Evolutionary conservation across 2,113 vertebrate species (phyloP).

Genomic region (Ceyx cyanopectus): DNA sequence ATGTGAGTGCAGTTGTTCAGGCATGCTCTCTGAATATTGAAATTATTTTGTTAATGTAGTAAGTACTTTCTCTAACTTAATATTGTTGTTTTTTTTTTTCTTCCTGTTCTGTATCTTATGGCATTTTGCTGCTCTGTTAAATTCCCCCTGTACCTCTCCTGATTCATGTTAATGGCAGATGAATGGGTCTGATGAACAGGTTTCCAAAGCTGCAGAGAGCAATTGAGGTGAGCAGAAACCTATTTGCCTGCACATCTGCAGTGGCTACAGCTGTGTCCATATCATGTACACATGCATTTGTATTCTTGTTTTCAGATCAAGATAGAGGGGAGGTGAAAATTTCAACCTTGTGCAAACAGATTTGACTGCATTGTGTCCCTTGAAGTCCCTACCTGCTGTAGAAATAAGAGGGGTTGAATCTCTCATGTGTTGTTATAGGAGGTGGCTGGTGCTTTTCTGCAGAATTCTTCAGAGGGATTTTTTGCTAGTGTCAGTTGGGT

Average conservation of each 20-base stretch:
- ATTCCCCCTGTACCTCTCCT: background rate
- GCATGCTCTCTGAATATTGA: background rate
- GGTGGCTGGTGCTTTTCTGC: background rate
- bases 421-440: fast-evolving
- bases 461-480: background rate
- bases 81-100: background rate
- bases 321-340: background rate
- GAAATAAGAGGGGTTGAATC: background rate
- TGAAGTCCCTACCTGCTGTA: background rate
- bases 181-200: background rate
- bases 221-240: background rate
- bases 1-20: background rate
- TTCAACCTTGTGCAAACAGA: background rate
- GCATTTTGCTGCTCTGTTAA: background rate
- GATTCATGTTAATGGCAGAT: background rate
- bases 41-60: background rate
- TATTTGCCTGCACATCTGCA: background rate
- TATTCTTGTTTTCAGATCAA: background rate
- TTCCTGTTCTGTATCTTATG: background rate
- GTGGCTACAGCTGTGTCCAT: background rate
- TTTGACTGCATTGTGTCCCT: background rate
- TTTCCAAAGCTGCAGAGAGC: background rate
- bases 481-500: background rate
- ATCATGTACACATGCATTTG: fast-evolving
- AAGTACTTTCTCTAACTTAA: background rate